These are phyloP conservation scores for Callipepla californica DNA, from an alignment of 2,113 vertebrate species.

Conservation along the genomic window DNA sequence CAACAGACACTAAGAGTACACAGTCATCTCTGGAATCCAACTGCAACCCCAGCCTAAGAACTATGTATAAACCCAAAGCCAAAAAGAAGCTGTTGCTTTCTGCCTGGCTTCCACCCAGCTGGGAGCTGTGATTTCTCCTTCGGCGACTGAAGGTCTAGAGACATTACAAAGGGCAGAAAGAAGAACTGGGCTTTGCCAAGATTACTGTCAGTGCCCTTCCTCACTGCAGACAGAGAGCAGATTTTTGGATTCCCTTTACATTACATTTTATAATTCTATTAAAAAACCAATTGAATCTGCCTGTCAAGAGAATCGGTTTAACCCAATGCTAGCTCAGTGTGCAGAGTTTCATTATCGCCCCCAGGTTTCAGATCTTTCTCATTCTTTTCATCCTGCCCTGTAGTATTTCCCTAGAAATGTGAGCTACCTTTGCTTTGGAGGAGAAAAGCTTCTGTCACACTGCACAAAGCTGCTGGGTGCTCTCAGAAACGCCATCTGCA, in stretches of 20 bases:
- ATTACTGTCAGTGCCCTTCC: not conserved
- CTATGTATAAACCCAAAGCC: not conserved
- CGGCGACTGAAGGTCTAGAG: not conserved
- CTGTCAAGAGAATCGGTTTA: not conserved
- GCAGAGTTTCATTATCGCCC: not conserved
- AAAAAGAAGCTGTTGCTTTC: not conserved
- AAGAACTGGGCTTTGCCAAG: not conserved
- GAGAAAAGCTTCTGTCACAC: not conserved
- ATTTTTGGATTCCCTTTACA: not conserved
- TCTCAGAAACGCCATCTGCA: not conserved
- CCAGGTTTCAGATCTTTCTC: slow-evolving; percentile 23
- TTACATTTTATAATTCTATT: not conserved
- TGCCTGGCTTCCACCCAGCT: not conserved
- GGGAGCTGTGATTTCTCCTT: not conserved
- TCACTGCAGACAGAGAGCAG: not conserved
- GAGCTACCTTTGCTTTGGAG: slow-evolving; percentile 18
- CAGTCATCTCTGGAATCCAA: not conserved
- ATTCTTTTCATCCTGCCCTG: not conserved
- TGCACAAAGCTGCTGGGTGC: not conserved
- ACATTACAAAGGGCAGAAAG: not conserved
- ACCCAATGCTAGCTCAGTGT: not conserved
- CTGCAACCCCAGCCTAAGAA: not conserved
- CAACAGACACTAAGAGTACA: not conserved
- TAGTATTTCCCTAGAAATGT: not conserved
- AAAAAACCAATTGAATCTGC: slow-evolving; percentile 37